These are phyloP conservation scores for Zeuzera pyrina DNA, from an alignment of 2,888 invertebrate species.

Conservation along the genomic window DNA sequence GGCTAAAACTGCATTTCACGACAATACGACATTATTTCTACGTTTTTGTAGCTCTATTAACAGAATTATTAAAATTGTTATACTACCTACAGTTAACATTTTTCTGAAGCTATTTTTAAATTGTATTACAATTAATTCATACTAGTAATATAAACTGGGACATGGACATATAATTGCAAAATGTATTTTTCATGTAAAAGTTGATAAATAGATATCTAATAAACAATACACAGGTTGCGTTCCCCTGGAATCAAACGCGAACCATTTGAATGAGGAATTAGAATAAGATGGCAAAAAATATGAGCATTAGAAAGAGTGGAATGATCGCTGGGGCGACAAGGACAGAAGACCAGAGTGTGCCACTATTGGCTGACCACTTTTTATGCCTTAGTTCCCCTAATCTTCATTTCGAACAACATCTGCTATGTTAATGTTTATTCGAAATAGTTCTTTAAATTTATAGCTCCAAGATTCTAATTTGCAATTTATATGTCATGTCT, in stretches of 20 bases:
- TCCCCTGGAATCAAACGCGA: conserved; percentile 57
- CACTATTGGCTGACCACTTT: conserved; percentile 67
- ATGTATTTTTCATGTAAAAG: too few species aligned
- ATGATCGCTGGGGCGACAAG: conserved; percentile 36
- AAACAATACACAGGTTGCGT: conserved; percentile 44
- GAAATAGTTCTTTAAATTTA: conserved; percentile 65
- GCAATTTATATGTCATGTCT: conserved; percentile 31
- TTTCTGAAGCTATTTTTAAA: too few species aligned
- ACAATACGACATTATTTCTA: too few species aligned
- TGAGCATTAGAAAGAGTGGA: conserved; percentile 64
- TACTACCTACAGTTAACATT: too few species aligned
- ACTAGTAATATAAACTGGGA: too few species aligned
- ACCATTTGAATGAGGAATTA: conserved; percentile 68
- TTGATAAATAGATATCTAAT: not conserved
- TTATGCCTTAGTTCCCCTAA: conserved; percentile 72
- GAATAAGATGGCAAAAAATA: conserved; percentile 70
- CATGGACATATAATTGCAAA: too few species aligned
- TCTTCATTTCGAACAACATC: conserved; percentile 68
- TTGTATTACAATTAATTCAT: too few species aligned
- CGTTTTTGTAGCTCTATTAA: too few species aligned
- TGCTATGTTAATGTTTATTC: conserved; percentile 61
- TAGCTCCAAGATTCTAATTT: conserved; percentile 55
- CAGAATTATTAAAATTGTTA: too few species aligned
- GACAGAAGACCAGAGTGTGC: conserved; percentile 33
- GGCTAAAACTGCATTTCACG: too few species aligned